Evolutionary conservation across 2,797 vertebrate genomes (phyloP).

Genomic region (Chelon auratus): DNA sequence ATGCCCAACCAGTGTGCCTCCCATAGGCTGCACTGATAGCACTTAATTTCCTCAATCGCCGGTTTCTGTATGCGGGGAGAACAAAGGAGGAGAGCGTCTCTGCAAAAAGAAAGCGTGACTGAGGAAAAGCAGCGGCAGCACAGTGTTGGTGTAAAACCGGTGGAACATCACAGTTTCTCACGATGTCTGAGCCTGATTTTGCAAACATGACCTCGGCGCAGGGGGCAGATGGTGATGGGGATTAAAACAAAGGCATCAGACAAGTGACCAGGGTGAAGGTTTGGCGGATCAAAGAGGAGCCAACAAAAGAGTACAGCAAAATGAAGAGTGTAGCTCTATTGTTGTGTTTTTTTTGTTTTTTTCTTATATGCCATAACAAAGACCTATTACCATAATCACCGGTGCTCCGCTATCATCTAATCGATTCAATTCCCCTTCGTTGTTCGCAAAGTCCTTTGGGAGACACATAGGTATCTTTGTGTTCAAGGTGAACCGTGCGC

Average conservation of each 20-base stretch:
- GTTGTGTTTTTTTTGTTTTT: slow-evolving; percentile 5
- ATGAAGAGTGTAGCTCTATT: slow-evolving; percentile 40
- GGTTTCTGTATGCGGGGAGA: slow-evolving; percentile 32
- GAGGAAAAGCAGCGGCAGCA: slow-evolving; percentile 6
- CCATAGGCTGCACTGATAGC: slow-evolving; percentile 24
- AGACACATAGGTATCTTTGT: slow-evolving; percentile 56
- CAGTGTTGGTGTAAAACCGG: slow-evolving; percentile 32
- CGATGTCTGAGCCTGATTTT: slow-evolving; percentile 43
- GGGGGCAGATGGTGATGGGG: slow-evolving; percentile 71
- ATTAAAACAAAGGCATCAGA: slow-evolving; percentile 65
- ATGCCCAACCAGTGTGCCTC: slow-evolving; percentile 22
- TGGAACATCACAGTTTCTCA: slow-evolving; percentile 42
- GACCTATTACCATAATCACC: slow-evolving; percentile 65
- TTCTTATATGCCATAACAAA: slow-evolving; percentile 57
- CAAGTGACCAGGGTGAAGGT: slow-evolving; percentile 9
- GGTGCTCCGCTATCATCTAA: slow-evolving; percentile 54
- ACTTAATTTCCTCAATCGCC: slow-evolving; percentile 54
- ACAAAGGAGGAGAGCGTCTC: not conserved
- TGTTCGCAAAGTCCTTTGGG: slow-evolving; percentile 50
- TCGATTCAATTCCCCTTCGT: slow-evolving; percentile 58
- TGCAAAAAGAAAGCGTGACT: slow-evolving; percentile 17
- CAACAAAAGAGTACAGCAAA: slow-evolving; percentile 41
- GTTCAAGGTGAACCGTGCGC: slow-evolving; percentile 62
- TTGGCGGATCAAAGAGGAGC: slow-evolving; percentile 40
- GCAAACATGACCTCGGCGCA: slow-evolving; percentile 70